Percentiles rank a stretch among this genome's conserved stretches.
phyloP scores from a whole-genome alignment of 2,113 vertebrate genomes.

The Pogona vitticeps region DNA sequence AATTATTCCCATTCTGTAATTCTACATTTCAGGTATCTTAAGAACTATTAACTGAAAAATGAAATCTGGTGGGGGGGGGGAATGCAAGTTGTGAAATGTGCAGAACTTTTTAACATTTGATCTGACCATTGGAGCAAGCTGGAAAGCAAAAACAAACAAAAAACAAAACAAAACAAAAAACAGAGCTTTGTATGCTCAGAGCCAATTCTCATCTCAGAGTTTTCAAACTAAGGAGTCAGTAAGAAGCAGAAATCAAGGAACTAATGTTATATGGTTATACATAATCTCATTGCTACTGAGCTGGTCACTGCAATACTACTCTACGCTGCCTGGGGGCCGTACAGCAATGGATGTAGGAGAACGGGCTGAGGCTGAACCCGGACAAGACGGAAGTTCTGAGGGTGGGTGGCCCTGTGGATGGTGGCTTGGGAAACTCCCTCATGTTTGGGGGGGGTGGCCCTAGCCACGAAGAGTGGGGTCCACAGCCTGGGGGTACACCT shows the following conservation, averaged over 20 bases:
- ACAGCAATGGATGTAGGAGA: too few relatives aligned
- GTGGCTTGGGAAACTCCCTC: too few relatives aligned
- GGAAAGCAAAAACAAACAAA: neutral
- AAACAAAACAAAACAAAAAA: too few relatives aligned
- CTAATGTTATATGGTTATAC: neutral
- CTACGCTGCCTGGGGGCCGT: too few relatives aligned
- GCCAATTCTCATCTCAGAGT: neutral
- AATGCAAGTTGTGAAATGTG: neutral
- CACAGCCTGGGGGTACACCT: too few relatives aligned
- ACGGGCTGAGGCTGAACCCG: too few relatives aligned
- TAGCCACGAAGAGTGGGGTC: too few relatives aligned
- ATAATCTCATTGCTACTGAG: neutral
- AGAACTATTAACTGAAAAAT: neutral
- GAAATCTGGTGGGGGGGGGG: rapidly evolving
- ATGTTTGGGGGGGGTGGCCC: too few relatives aligned
- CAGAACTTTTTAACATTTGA: neutral
- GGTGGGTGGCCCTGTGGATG: too few relatives aligned
- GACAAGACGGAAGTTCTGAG: too few relatives aligned
- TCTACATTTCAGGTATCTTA: neutral
- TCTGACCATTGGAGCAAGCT: neutral
- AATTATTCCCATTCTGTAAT: neutral
- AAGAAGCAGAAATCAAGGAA: neutral
- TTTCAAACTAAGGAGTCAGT: neutral
- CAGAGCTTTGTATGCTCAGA: neutral
- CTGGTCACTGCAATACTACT: neutral